Evolutionary conservation across 2,888 invertebrate genomes (phyloP), one percentile per base, ranked within the genome.

Genomic region (Nymphalis c-album): DNA sequence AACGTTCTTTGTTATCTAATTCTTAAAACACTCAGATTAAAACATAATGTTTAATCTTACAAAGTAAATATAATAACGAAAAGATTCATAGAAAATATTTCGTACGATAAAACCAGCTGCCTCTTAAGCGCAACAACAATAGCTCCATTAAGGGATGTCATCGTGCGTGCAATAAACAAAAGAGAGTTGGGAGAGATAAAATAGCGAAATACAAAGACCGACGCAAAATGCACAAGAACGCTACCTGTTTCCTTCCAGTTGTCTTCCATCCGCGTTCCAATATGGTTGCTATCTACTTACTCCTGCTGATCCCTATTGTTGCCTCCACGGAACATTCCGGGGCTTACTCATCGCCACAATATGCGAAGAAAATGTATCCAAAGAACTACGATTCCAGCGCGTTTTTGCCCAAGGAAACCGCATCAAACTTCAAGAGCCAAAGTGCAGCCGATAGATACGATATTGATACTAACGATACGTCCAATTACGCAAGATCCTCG

Each of bases 101-200:
- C 18, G 6, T 4, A 55, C 17, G 20, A 60, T 40, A 62, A 46
- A 58, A 47, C 65, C 51, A 63, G 55, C 60, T 63, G 79, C 84
- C 82, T 86, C 82, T 82, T 85, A 80, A 81, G 76, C 26, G 78
- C 78, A 80, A 81, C 81, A 88, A 91, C 90, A 91, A 91, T 90
- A 80, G 84, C 77, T 60, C 87, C 84, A 91, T 91, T 91, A 91
- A 80, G 79, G 80, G 85, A 89, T 88, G 90, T 89, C 92, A 88
- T 85, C 88, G 90, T 85, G 91, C 92, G 91, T 91, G 87, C 84
- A 71, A 81, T 80, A 86, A 89, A 91, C 91, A 92, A 92, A 91
- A 90, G 90, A 79, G 77, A 72, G 69, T 76, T 83, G 85, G 87
- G 87, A 88, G 84, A 91, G 90, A 91, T 91, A 92, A 90, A 92